Conservation (phyloP, 2,797 vertebrate genomes). For the Dermochelys coriacea region DNA sequence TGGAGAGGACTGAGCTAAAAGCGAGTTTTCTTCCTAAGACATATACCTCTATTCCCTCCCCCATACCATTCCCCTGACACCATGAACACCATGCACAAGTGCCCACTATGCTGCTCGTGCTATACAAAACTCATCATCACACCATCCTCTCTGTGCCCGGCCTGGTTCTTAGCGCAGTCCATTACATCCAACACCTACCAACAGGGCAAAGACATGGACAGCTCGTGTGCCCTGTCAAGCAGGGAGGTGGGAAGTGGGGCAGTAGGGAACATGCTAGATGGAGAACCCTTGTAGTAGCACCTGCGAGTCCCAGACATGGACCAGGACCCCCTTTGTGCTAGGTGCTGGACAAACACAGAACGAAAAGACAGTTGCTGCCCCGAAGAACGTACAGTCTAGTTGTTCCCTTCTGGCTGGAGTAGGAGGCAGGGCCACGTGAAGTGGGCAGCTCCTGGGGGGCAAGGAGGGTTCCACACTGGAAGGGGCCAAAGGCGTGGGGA, state of each 20-base stretch:
- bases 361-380: background rate
- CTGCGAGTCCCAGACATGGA: background rate
- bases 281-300: background rate
- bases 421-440: background rate
- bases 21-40: background rate
- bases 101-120: background rate
- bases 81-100: background rate
- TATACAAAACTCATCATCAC: background rate
- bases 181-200: background rate
- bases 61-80: background rate
- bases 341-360: background rate
- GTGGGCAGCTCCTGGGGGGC: background rate
- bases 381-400: background rate
- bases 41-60: background rate
- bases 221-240: background rate
- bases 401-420: background rate
- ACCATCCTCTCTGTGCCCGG: background rate
- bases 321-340: background rate
- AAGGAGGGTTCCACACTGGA: background rate
- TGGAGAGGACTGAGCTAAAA: background rate
- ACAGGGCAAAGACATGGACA: background rate
- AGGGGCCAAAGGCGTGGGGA: background rate
- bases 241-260: too few relatives aligned
- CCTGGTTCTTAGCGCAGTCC: background rate
- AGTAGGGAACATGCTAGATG: accelerated